phyloP scores from a whole-genome alignment of 2,888 invertebrate genomes.

The Alsophila aescularia region DNA sequence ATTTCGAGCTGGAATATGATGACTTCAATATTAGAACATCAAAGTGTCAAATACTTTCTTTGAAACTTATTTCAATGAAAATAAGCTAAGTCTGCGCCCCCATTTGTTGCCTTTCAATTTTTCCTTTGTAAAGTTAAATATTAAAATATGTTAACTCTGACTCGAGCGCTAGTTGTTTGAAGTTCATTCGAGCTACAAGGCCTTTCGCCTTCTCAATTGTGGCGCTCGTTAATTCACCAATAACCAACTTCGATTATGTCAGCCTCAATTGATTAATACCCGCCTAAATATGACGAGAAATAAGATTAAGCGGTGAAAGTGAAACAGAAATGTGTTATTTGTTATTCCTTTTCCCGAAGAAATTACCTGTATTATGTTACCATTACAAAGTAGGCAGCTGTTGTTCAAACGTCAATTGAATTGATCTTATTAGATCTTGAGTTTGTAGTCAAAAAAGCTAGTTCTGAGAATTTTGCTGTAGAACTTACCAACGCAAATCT shows the following conservation, averaged over 20 bases:
- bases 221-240: conserved; percentile 39
- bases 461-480: no score
- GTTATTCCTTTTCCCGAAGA: conserved; percentile 23
- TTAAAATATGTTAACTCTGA: conserved; percentile 75
- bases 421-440: not conserved
- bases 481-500: no score
- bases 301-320: conserved; percentile 25
- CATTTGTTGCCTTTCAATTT: conserved; percentile 77
- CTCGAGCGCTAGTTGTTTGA: conserved; percentile 55
- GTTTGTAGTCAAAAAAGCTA: not conserved
- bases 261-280: conserved; percentile 40
- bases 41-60: conserved; percentile 72
- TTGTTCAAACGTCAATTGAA: conserved; percentile 13
- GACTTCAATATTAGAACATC: conserved; percentile 59
- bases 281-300: conserved; percentile 38
- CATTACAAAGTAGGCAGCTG: conserved; percentile 14
- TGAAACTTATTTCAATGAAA: conserved; percentile 76
- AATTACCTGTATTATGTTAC: conserved; percentile 30
- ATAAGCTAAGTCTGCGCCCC: conserved; percentile 61
- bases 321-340: conserved; percentile 31
- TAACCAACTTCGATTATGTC: conserved; percentile 26
- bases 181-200: conserved; percentile 35
- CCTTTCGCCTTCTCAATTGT: conserved; percentile 33
- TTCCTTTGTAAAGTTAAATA: conserved; percentile 70
- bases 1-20: conserved; percentile 39